phyloP scores from a whole-genome alignment of 2,797 vertebrate genomes.

The Eurystomus glaucurus region DNA sequence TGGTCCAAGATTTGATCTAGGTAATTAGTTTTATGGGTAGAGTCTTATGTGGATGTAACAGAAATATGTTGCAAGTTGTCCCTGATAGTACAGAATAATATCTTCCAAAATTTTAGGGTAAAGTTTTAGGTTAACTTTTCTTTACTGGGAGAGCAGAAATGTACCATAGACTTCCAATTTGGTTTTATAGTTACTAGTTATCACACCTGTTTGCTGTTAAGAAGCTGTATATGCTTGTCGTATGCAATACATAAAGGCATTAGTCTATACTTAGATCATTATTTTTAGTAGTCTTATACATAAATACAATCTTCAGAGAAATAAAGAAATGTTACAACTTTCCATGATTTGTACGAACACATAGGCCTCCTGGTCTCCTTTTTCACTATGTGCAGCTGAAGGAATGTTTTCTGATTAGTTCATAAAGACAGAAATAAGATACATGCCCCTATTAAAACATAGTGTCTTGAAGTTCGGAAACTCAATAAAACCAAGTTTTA shows the following conservation, averaged over 20 bases:
- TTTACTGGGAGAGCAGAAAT: neutral
- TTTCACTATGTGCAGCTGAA: neutral
- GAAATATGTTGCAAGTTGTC: neutral
- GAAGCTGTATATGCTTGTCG: neutral
- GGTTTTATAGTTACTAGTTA: neutral
- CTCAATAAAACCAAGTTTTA: neutral
- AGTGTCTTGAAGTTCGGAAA: neutral
- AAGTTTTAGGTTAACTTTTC: neutral
- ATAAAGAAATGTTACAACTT: neutral
- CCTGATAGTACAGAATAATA: neutral
- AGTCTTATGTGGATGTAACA: neutral
- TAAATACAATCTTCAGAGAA: neutral
- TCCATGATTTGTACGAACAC: neutral
- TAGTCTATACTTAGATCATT: neutral
- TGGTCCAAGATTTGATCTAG: neutral
- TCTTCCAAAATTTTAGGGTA: neutral
- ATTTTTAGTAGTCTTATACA: neutral
- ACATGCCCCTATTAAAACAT: neutral
- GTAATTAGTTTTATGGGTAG: neutral
- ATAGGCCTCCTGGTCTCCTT: neutral
- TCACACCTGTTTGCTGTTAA: neutral
- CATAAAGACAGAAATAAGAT: neutral
- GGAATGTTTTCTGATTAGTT: neutral
- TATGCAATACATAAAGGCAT: neutral
- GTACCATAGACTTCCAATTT: neutral